Percentiles rank a stretch among this genome's conserved stretches.
Evolutionary conservation across 2,888 invertebrate genomes (phyloP).

Genomic region (Cryptosula pallasiana): DNA sequence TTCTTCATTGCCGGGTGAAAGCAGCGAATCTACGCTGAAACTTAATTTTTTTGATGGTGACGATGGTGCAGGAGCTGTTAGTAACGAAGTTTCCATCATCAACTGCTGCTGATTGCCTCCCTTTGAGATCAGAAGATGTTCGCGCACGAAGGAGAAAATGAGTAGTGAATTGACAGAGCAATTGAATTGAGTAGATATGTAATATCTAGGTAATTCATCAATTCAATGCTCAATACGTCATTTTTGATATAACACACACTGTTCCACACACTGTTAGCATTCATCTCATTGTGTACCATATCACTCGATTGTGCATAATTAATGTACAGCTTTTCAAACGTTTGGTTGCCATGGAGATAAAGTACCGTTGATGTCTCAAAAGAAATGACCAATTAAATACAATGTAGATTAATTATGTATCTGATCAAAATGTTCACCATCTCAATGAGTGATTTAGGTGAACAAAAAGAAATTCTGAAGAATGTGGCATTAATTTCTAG

Average conservation of each 20-base stretch:
- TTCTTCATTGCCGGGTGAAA: neutral
- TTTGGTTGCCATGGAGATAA: neutral
- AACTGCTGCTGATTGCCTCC: neutral
- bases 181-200: constrained; percentile 17
- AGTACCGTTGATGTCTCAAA: neutral
- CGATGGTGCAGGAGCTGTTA: neutral
- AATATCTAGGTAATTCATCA: constrained; percentile 5
- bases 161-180: neutral
- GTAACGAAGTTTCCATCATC: neutral
- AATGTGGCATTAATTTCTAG: neutral
- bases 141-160: neutral
- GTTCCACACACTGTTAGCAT: neutral
- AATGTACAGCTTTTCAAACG: neutral
- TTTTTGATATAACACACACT: no score
- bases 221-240: no score
- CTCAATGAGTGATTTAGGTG: no score
- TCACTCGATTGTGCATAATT: neutral
- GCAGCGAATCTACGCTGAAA: constrained; percentile 14
- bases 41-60: constrained; percentile 10
- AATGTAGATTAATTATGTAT: neutral
- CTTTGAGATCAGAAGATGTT: neutral
- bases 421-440: no score
- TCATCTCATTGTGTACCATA: neutral
- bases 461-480: no score
- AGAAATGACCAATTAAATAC: neutral